Percentiles rank a stretch among this genome's conserved stretches.
Evolutionary conservation across 2,888 invertebrate species (phyloP).

Genomic region (Eilema sororculum): DNA sequence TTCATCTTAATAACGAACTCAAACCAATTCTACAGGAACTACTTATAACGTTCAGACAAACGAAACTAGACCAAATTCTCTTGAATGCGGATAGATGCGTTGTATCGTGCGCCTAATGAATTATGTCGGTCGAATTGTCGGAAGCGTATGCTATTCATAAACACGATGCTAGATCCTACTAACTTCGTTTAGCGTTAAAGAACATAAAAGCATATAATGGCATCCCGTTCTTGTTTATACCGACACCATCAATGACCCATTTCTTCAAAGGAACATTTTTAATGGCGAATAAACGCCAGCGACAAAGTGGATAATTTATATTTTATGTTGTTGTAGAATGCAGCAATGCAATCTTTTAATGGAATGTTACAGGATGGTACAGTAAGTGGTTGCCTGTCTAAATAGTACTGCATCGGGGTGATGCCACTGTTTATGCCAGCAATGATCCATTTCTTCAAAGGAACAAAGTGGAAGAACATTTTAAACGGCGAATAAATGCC

Average conservation of each 20-base stretch:
- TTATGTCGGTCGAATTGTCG: conserved; percentile 5
- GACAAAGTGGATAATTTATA: background rate
- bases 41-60: background rate
- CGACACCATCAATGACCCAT: background rate
- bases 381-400: too few relatives aligned
- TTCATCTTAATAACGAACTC: too few relatives aligned
- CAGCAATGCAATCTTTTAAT: background rate
- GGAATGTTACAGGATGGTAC: background rate
- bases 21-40: background rate
- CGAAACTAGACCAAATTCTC: conserved; percentile 6
- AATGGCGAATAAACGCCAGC: background rate
- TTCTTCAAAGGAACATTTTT: background rate
- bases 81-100: conserved; percentile 7
- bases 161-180: background rate
- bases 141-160: conserved; percentile 11
- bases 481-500: background rate
- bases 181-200: conserved; percentile 4
- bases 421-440: background rate
- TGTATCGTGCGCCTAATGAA: background rate
- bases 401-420: too few relatives aligned
- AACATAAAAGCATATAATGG: background rate
- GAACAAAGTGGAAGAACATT: background rate
- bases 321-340: conserved; percentile 1
- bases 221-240: conserved; percentile 9
- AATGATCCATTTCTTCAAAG: background rate